Base-by-base conservation (phyloP, 2,888 invertebrate species). In the Phasia obesa region DNA sequence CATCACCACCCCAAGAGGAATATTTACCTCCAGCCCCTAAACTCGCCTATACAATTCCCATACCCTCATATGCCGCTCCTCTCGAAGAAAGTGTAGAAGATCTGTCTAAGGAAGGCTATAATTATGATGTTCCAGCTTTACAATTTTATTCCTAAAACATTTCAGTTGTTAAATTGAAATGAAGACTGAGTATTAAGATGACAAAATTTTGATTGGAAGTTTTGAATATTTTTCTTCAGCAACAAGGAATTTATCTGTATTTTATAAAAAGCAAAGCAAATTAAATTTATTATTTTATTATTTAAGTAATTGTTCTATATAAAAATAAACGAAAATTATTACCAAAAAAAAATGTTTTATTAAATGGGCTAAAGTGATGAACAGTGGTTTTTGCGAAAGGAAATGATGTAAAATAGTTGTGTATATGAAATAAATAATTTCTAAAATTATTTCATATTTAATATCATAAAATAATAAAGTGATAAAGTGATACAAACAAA, bases 11-110 rank as follows among this genome's bases (percentile, higher is more conserved):
- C 84, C 7, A 85, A 81, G 17, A 62, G 74, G 2, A 86, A 86
- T 49, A 89, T 87, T 25, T 88, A 84, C 84, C 87, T 7, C 87
- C 88, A 0, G 81, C 85, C 44, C 64, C 86, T 4, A 85, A 83
- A 55, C 23, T 85, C 6, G 49, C 57, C 2, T 85, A 75, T 73
- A 87, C 85, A 69, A 89, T 90, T 42, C 89, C 89, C n/a, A 88
- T 89, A 53, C 90, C 89, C 4, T 88, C 89, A 3, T 90, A 90
- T 59, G 90, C 90, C 13, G 90, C 86, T 7, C 89, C 89, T 0
- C 78, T 90, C 62, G 69, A 75, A 2, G 88, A 88, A 64, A 9
- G 17, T 11, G 0, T n/a, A 6, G 59, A 67, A 23, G 55, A 51
- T 15, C 31, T 60, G 7, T 55, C 74, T 5, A 64, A 76, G 1